Evolutionary conservation across 2,888 invertebrate genomes (phyloP), one percentile per base, ranked within the genome.

Genomic region (Nephrocerus scutellatus): DNA sequence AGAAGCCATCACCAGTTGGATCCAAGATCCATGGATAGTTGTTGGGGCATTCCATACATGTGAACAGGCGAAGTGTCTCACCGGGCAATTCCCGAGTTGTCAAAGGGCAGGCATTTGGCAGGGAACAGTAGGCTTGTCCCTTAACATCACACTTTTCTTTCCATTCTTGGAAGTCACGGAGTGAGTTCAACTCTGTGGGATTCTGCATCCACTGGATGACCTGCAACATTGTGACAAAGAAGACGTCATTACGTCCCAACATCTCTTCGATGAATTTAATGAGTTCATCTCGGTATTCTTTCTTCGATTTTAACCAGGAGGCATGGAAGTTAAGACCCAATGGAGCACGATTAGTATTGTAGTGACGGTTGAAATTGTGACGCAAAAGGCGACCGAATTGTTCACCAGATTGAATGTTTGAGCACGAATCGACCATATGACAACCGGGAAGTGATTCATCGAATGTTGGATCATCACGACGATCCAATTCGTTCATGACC

Each of bases 181-280:
- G 76, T 23, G 82, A 81, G 30, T 86, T 81, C 50, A 90, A 63
- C 68, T 91, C 91, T 20, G 88, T 89, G 38, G 92, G 92, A 57
- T 85, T 88, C 70, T 92, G 91, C 88, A 92, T 92, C 91, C 91
- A 92, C 69, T 91, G 89, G 59, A 92, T 88, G 19, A 91, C 91
- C 76, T 86, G 76, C 54, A 89, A 78, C 74, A 87, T 83, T 44
- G 89, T 91, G 46, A 89, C 88, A 68, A 92, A 92, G 73, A 91
- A 92, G 19, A 92, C 91, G 61, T 92, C 91, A 60, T 85, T 88
- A 60, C 83, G 80, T 52, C 77, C 81, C 54, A 87, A 71, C 85
- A 90, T 88, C 68, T 92, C 92, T 72, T 91, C 89, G 54, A 92
- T 90, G 70, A 92, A 92, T 67, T 88, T 89, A 65, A 86, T 82